Evolutionary conservation across 2,888 invertebrate genomes (phyloP).

Genomic region (Troides aeacus): DNA sequence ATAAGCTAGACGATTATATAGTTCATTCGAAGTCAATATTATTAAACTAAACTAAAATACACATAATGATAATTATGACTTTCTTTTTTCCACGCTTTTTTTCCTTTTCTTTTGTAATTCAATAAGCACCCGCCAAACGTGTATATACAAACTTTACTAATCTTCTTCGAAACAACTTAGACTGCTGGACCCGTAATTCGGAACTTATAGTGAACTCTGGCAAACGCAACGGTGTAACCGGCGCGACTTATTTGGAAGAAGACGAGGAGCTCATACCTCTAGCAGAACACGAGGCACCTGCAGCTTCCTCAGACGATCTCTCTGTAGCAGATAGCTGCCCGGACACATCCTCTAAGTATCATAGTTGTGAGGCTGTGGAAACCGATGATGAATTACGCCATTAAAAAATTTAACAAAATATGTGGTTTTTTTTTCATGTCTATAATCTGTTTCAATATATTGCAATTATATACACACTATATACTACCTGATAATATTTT

Average conservation of each 20-base stretch:
- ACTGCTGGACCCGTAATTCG: constrained; percentile 60
- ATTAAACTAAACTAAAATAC: too few relatives aligned
- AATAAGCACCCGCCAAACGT: too few relatives aligned
- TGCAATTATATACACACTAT: too few relatives aligned
- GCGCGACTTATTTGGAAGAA: constrained; percentile 44
- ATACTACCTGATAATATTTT: too few relatives aligned
- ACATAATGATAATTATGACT: too few relatives aligned
- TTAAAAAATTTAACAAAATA: constrained; percentile 30
- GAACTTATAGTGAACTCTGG: constrained; percentile 35
- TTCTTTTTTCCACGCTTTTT: too few relatives aligned
- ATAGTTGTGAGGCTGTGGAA: constrained; percentile 87
- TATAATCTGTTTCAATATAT: not conserved
- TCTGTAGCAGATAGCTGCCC: constrained; percentile 86
- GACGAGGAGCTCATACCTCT: constrained; percentile 84
- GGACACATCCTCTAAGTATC: constrained; percentile 87
- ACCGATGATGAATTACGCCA: constrained; percentile 75
- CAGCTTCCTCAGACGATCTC: constrained; percentile 82
- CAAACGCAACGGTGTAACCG: constrained; percentile 52
- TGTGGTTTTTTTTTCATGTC: not conserved
- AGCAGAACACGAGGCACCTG: constrained; percentile 79
- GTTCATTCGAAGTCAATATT: too few relatives aligned
- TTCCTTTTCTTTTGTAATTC: too few relatives aligned
- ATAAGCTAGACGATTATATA: too few relatives aligned
- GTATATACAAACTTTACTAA: too few relatives aligned
- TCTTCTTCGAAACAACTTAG: constrained; percentile 36